These are phyloP conservation scores for Polymixis lichenea DNA, from an alignment of 2,888 invertebrate species.

Conservation along the genomic window DNA sequence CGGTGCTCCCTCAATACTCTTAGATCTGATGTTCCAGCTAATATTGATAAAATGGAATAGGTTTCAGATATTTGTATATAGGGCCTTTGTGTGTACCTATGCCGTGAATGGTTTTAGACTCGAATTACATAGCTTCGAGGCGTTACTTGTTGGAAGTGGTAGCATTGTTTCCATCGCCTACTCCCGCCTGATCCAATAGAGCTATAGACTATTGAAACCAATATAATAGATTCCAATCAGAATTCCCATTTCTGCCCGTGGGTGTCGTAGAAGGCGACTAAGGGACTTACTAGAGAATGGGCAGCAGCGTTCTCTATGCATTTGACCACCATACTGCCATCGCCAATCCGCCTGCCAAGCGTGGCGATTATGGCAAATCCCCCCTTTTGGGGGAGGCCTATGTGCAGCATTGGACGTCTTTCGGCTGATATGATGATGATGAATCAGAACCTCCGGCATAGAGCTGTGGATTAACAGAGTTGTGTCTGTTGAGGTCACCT, in stretches of 20 bases:
- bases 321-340: no score
- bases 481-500: not conserved
- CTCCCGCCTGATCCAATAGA: not conserved
- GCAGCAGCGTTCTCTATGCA: no score
- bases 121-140: not conserved
- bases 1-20: not conserved
- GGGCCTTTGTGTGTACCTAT: not conserved
- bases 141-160: not conserved
- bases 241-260: no score
- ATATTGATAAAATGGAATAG: not conserved
- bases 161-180: not conserved
- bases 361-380: no score
- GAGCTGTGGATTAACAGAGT: not conserved
- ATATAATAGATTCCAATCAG: not conserved
- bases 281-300: no score
- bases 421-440: no score
- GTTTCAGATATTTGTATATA: not conserved
- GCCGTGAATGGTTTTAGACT: not conserved
- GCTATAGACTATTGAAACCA: conserved; percentile 22
- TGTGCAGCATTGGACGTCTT: no score
- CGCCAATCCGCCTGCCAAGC: no score
- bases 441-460: not conserved
- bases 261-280: no score
- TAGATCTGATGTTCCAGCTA: not conserved
- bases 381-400: no score